Base-by-base conservation (phyloP, 2,113 vertebrate genomes). In the Heterochromis multidens region DNA sequence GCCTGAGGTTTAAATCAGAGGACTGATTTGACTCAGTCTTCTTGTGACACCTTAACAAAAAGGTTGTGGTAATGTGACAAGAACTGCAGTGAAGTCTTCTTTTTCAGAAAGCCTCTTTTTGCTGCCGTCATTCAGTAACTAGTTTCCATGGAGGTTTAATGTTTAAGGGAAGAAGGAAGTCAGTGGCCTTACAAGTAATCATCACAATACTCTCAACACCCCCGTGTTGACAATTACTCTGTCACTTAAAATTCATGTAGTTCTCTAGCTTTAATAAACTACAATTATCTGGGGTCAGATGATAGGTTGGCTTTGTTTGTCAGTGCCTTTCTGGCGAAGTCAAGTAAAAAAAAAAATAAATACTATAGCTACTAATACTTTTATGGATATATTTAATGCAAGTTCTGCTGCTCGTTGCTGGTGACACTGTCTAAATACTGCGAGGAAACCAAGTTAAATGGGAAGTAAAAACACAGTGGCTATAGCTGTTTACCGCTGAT, bases 131-230 rank as follows among this genome's bases (percentile, higher is more conserved):
- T 29, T 70, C 49, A 60, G 13, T 29, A 63, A 54, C 79, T 4
- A 37, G 3, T 37, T 33, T 61, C 37, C 5, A 49, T 2, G 46
- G 7, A 3, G 14, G 35, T 13, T 58, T 54, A 62, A 84, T 43
- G 40, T 70, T 46, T 62, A 49, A 2, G 6, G 16, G 76, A 83
- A 89, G 21, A 31, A 85, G 81, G 76, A 91, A 87, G 85, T 58
- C 16, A 17, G 10, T 21, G 21, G n/a, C 52, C 40, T 11, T 14
- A 56, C 1, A 3, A 17, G 54, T 59, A 31, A 27, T 49, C 16
- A 5, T 16, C 29, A 43, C 33, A 54, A 6, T 54, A 21, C 52
- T 17, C 19, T 49, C 65, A 72, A 46, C 40, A 49, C 11, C 43
- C 67, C 25, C 12, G 43, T 52, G 25, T 72, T 72, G 17, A 52